Percentiles rank a stretch among this genome's conserved stretches.
These are phyloP conservation scores for Craseonycteris thonglongyai DNA, from an alignment of 2,113 vertebrate species.

Conservation along the genomic window DNA sequence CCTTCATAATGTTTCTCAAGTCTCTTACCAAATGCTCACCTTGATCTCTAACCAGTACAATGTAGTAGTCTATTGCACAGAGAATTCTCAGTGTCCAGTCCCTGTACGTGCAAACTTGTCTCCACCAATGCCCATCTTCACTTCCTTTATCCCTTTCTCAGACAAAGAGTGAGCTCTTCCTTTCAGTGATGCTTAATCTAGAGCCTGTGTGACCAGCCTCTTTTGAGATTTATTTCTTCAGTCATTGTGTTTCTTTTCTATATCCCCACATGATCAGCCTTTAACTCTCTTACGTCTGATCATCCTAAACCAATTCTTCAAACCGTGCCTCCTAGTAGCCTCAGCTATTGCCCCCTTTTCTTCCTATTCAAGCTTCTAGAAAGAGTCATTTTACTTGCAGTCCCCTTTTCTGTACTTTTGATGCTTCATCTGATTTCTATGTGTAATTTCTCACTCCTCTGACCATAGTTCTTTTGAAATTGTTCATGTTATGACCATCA, in stretches of 20 bases:
- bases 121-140: not conserved
- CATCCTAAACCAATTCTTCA: not conserved
- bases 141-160: not conserved
- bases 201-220: not conserved
- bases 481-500: not conserved
- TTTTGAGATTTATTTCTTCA: not conserved
- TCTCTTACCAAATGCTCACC: not conserved
- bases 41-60: not conserved
- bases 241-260: not conserved
- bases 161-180: not conserved
- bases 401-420: not conserved
- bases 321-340: not conserved
- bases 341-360: not conserved
- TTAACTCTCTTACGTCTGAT: not conserved
- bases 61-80: not conserved
- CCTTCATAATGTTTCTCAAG: not conserved
- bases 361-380: not conserved
- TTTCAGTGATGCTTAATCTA: not conserved
- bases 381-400: not conserved
- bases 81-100: not conserved
- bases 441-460: not conserved
- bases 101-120: not conserved
- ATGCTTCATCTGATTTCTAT: not conserved
- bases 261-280: not conserved
- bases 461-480: not conserved